Evolutionary conservation across 2,888 invertebrate species (phyloP), one percentile per base, ranked within the genome.

Genomic region (Cremastobaeus sp.): DNA sequence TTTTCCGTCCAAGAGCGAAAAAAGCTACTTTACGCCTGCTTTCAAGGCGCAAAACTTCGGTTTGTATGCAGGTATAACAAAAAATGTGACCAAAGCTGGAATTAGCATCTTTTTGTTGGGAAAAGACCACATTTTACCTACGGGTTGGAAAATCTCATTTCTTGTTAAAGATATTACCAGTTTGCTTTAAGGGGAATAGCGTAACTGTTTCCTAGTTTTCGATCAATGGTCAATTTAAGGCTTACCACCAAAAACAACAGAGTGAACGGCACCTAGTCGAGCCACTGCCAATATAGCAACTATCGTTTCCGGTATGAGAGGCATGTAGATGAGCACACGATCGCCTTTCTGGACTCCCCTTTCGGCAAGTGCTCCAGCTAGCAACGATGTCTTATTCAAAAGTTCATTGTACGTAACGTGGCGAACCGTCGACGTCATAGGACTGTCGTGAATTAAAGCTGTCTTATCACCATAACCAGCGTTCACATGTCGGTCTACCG

Each of bases 271-370:
- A 0, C 97, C 98, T 6, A 97, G 89, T 41, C 98, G 90, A 30
- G 93, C 95, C 1, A 93, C 93, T 0, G 97, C 97, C 80, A 97
- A 87, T 94, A 97, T 97, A 0, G 96, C 92, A 52, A 96, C 91
- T 41, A 97, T 91, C 0, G 96, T 94, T 88, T 97, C 96, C 0
- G 97, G 97, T 45, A 97, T 94, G 65, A 97, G 91, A 0, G 97
- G 97, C 97, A 98, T 97, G 87, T 97, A 97, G 82, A 98, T 95
- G 1, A 97, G 90, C 0, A 98, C 95, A 0, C 94, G 89, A 81
- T 96, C 96, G 0, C 97, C 97, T 80, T 92, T 92, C 12, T 89
- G 88, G 1, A 97, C 96, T 0, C 97, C 97, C 54, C 94, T 88
- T 2, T 92, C 90, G 0, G 91, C 89, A 79, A 98, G 88, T 30